Evolutionary conservation across 2,113 vertebrate species (phyloP).

Genomic region (Ondatra zibethicus): DNA sequence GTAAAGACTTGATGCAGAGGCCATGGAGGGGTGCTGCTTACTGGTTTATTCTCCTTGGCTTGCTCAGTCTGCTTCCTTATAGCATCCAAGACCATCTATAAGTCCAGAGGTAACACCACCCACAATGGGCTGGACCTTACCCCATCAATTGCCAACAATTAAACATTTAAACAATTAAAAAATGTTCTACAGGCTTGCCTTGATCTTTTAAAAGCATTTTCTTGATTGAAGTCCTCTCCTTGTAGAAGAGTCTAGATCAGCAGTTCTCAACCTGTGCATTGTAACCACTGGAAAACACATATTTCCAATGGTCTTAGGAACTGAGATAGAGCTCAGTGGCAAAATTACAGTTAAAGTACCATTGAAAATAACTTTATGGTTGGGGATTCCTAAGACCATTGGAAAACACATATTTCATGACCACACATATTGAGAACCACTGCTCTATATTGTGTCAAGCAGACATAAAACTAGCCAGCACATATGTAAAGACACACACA

Average conservation of each 20-base stretch:
- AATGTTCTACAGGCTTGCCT: neutral
- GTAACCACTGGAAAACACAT: too few species aligned
- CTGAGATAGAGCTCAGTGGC: neutral
- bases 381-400: neutral
- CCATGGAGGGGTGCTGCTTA: neutral
- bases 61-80: neutral
- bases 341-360: neutral
- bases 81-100: neutral
- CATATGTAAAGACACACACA: neutral
- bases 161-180: too few species aligned
- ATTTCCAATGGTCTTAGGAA: neutral
- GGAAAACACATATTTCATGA: neutral
- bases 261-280: too few species aligned
- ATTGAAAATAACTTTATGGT: neutral
- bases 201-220: neutral
- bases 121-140: neutral
- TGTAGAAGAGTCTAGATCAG: neutral
- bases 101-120: neutral
- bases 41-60: neutral
- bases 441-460: neutral
- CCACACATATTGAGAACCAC: neutral
- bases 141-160: neutral
- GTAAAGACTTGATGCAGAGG: too few species aligned
- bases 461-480: neutral
- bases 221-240: neutral